Conservation (phyloP, 2,113 vertebrate genomes). For the Eudyptes chrysolophus region DNA sequence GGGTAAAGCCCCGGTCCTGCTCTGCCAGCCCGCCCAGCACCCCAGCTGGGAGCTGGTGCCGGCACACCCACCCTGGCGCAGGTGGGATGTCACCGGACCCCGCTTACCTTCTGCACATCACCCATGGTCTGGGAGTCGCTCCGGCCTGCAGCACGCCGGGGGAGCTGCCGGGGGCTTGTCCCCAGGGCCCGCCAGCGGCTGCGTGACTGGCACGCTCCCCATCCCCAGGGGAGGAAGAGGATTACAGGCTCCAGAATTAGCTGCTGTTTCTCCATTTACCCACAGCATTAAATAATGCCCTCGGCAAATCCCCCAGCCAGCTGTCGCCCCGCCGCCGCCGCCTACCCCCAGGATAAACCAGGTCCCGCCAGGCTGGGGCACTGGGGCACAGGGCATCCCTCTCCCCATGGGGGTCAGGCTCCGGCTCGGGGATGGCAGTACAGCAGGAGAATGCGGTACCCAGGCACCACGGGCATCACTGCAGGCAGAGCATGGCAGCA, state of each 20-base stretch:
- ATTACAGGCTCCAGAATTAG: constrained; percentile 87
- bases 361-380: background rate
- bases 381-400: background rate
- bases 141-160: background rate
- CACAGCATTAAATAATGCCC: constrained; percentile 83
- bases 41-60: fast-evolving
- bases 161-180: background rate
- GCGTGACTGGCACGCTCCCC: constrained; percentile 17
- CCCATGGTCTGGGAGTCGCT: constrained; percentile 77
- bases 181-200: background rate
- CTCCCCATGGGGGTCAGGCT: background rate
- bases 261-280: constrained; percentile 77
- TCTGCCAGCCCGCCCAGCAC: background rate
- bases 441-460: fast-evolving
- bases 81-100: background rate
- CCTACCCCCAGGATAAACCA: background rate
- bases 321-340: constrained; percentile 64
- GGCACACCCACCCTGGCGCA: fast-evolving
- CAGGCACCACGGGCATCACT: fast-evolving
- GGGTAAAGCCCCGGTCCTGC: background rate
- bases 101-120: constrained; percentile 85
- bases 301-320: constrained; percentile 86
- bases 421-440: background rate
- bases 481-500: fast-evolving
- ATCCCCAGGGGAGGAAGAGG: constrained; percentile 56